phyloP scores from a whole-genome alignment of 92 coral and sea anemone species.

The Isaurus tuberculatus region DNA sequence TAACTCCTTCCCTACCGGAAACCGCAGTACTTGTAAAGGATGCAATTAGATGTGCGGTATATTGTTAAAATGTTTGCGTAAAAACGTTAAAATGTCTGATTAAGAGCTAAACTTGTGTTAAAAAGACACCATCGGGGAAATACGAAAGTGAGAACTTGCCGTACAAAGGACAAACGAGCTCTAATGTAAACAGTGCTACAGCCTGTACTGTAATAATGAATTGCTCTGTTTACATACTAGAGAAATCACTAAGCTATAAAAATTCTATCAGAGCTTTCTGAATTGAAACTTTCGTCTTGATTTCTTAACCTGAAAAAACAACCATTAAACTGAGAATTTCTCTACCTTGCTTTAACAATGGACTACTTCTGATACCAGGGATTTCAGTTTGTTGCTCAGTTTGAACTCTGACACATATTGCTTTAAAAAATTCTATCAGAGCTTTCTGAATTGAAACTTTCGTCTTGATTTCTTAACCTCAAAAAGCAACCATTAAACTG shows the following conservation, averaged over 20 bases:
- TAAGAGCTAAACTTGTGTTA: conserved; percentile 2
- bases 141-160: neutral
- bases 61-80: conserved; percentile 24
- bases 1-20: conserved; percentile 36
- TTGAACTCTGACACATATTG: too few relatives aligned
- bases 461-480: neutral
- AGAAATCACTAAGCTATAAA: neutral
- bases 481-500: neutral
- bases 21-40: conserved; percentile 25
- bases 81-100: conserved; percentile 30
- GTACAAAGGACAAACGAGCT: neutral
- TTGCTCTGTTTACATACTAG: neutral
- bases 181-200: conserved; percentile 6
- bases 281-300: neutral
- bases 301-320: neutral
- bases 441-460: neutral
- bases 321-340: neutral
- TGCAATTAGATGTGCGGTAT: conserved; percentile 10
- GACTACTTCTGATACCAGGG: neutral
- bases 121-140: neutral
- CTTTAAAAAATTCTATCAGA: neutral
- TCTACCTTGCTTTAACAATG: neutral
- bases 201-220: neutral
- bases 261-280: neutral
- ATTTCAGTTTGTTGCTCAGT: too few relatives aligned